phyloP scores from a whole-genome alignment of 2,888 invertebrate genomes.

The Drosophila affinis region DNA sequence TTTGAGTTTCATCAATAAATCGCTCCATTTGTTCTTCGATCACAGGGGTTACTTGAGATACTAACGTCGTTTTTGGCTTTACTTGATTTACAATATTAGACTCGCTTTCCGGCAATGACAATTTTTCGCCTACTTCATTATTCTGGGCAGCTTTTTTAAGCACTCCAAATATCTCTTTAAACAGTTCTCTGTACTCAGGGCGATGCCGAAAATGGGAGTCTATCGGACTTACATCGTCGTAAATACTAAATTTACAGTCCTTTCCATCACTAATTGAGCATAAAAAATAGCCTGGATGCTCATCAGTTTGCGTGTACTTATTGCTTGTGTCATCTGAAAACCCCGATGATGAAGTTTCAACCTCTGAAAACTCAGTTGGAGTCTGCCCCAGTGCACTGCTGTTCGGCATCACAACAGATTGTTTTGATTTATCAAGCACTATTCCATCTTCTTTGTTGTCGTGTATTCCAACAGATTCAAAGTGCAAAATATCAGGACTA shows the following conservation, averaged over 20 bases:
- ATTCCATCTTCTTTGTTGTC: conserved; percentile 73
- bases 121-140: conserved; percentile 91
- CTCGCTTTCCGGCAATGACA: conserved; percentile 89
- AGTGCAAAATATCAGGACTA: conserved; percentile 82
- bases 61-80: not conserved
- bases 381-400: conserved; percentile 86
- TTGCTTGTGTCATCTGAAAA: conserved; percentile 93
- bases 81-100: not conserved
- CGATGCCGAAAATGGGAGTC: conserved; percentile 92
- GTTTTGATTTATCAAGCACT: conserved; percentile 66
- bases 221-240: conserved; percentile 91
- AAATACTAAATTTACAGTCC: conserved; percentile 93
- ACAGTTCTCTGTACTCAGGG: conserved; percentile 91
- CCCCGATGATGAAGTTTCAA: conserved; percentile 93
- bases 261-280: conserved; percentile 94
- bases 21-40: conserved; percentile 87
- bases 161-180: conserved; percentile 93
- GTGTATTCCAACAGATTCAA: not conserved
- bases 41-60: conserved; percentile 87
- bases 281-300: conserved; percentile 91
- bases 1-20: conserved; percentile 87
- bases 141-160: conserved; percentile 93
- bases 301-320: conserved; percentile 92
- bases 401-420: conserved; percentile 14
- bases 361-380: conserved; percentile 92